Base-by-base conservation (phyloP, 2,113 vertebrate species). In the Ceyx cyanopectus region DNA sequence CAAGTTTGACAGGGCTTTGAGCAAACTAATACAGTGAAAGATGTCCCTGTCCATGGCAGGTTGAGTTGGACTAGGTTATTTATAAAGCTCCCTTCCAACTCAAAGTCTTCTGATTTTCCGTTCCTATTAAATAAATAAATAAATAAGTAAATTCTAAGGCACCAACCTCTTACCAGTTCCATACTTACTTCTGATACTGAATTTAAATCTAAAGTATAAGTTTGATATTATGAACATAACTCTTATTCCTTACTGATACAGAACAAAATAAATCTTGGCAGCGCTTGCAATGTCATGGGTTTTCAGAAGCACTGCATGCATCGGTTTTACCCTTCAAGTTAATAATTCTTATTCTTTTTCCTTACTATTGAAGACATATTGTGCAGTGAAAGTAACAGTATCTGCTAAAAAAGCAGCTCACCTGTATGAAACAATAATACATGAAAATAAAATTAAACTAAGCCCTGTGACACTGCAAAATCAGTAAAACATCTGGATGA, bases 171-270 rank as follows among this genome's bases (percentile, higher is more conserved):
- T 56, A 72, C 4, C 13, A 68, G 10, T 76, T 62, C 51, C 32
- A 22, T 78, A 76, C 7, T 85, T 96, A 23, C 21, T 93, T 93
- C 53, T 86, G 57, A 82, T 34, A 67, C 5, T 40, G 76, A 93
- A 46, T 65, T 56, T 3, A 5, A 76, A 27, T 76, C 73, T 86
- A 30, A 88, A 90, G 65, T 9, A 17, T 50, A 61, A 70, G 21
- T 66, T 37, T 68, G 72, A 74, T 41, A 68, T 30, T 3, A 2
- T 58, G 45, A 75, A 83, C 43, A 90, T 90, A 94, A 85, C 88
- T 85, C 40, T 89, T 95, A 95, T 94, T 96, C 85, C 65, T 81
- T 66, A 87, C 67, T 93, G 93, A 85, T 76, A 69, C 12, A 37
- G 13, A 91, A 17, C 66, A 94, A 85, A n/a, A 81, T 81, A 56